A percentile compares a stretch with the other conserved stretches of the same genome.
These are phyloP conservation scores for Crypturellus undulatus DNA, from an alignment of 2,113 vertebrate species.

Conservation along the genomic window DNA sequence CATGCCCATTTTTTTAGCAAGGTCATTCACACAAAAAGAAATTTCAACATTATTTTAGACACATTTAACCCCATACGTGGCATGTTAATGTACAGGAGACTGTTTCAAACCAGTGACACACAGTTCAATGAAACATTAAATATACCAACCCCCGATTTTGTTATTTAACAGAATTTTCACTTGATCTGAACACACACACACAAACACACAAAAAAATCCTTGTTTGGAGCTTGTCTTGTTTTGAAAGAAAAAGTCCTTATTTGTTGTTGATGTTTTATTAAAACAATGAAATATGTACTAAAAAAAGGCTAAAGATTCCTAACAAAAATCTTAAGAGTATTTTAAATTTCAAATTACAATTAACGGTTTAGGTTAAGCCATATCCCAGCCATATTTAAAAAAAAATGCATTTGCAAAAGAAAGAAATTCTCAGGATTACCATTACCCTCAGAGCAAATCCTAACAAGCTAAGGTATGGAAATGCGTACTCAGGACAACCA, in stretches of 20 bases:
- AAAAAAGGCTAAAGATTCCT: neutral
- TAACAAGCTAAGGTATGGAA: neutral
- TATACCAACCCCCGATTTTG: neutral
- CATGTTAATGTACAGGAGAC: neutral
- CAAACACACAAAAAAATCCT: neutral
- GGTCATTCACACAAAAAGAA: neutral
- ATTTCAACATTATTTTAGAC: neutral
- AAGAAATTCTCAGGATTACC: neutral
- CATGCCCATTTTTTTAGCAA: neutral
- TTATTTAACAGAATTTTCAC: neutral
- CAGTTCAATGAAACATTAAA: neutral
- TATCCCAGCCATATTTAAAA: neutral
- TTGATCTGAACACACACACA: neutral
- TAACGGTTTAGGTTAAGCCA: neutral
- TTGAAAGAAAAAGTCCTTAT: neutral
- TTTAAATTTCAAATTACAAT: neutral
- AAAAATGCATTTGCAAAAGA: neutral
- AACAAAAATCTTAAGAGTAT: neutral
- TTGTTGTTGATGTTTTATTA: neutral
- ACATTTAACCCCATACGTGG: neutral
- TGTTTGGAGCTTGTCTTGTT: neutral
- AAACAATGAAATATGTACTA: neutral
- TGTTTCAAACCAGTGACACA: neutral
- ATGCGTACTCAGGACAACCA: rapidly evolving
- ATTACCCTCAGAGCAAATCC: neutral